phyloP scores from a whole-genome alignment of 2,797 vertebrate species.

The Peromyscus attwateri region DNA sequence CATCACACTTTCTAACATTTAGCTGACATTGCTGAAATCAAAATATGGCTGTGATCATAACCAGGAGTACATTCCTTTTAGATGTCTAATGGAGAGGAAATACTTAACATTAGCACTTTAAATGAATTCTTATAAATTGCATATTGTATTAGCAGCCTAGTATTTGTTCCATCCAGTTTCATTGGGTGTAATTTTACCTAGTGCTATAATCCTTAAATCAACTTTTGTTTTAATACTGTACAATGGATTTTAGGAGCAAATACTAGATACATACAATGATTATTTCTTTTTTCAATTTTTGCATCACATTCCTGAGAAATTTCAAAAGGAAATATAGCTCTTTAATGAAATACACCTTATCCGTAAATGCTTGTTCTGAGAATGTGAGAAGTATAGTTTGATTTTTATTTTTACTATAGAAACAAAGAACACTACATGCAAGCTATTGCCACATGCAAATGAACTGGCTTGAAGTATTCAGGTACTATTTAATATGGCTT shows the following conservation, averaged over 20 bases:
- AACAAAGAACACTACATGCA: background rate
- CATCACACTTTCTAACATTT: constrained; percentile 73
- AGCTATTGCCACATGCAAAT: constrained; percentile 66
- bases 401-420: background rate
- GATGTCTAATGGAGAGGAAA: constrained; percentile 14
- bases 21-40: constrained; percentile 50
- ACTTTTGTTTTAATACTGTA: background rate
- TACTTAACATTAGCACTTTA: constrained; percentile 31
- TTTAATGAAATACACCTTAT: constrained; percentile 5
- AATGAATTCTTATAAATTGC: background rate
- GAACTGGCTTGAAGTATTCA: constrained; percentile 61
- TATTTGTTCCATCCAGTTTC: background rate
- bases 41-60: constrained; percentile 31
- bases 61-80: constrained; percentile 53
- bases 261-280: background rate
- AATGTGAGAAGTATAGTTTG: constrained; percentile 44
- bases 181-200: background rate
- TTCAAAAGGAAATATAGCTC: background rate
- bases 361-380: constrained; percentile 34
- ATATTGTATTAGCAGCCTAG: background rate
- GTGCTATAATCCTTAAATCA: background rate
- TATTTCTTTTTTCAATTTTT: background rate
- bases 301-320: background rate
- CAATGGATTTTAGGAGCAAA: background rate
- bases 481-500: constrained; percentile 67